A percentile compares a stretch with the other conserved stretches of the same genome.
Conservation (phyloP, 2,888 invertebrate genomes). For the Pandemis heparana region DNA sequence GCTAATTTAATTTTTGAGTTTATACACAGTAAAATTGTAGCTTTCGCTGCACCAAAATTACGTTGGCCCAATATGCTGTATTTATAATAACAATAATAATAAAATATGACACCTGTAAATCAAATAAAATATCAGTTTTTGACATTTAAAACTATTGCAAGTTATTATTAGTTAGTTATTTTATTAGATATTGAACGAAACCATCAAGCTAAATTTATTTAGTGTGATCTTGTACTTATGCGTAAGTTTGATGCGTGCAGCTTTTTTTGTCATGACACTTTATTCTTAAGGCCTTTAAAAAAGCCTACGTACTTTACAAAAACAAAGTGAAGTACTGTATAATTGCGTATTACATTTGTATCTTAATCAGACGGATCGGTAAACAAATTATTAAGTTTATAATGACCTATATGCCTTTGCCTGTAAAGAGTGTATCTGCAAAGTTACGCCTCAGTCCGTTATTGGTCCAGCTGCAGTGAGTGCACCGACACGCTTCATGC, state of each 20-base stretch:
- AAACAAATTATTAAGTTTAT: not conserved
- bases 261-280: not conserved
- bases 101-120: not conserved
- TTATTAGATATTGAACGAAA: not conserved
- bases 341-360: not conserved
- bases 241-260: not conserved
- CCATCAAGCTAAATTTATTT: not conserved
- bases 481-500: constrained; percentile 45
- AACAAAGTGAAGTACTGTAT: not conserved
- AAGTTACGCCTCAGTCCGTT: constrained; percentile 21
- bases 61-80: not conserved
- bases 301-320: not conserved
- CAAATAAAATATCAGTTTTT: not conserved
- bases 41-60: not conserved
- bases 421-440: not conserved
- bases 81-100: not conserved
- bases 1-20: too few relatives aligned
- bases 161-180: too few relatives aligned
- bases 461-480: constrained; percentile 23
- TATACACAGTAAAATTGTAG: too few relatives aligned
- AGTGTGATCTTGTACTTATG: not conserved
- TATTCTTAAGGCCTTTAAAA: not conserved
- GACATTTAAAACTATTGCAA: not conserved
- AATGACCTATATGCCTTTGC: not conserved
- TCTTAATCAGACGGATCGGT: not conserved